Base-by-base conservation (phyloP, 2,797 vertebrate species). In the Vespertilio murinus region DNA sequence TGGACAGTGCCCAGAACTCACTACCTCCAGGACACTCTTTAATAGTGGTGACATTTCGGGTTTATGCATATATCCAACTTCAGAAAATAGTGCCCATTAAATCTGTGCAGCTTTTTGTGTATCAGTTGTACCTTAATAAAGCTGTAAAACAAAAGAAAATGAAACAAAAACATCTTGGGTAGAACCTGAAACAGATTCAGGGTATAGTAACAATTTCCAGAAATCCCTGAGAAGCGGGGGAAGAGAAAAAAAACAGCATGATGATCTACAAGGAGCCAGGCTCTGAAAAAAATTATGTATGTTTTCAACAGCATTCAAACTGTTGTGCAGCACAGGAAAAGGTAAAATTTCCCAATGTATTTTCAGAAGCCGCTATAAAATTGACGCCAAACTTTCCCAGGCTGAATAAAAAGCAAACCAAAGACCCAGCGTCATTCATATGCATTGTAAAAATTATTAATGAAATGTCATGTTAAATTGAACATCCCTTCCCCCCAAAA, bases 341-440 rank as follows among this genome's bases (percentile, higher is more conserved):
- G 67, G 49, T 56, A 28, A 70, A 47, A 9, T 25, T 33, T 78
- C 64, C 38, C 45, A 28, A 17, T 84, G 30, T n/a, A 61, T 77
- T 88, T 64, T 78, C n/a, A 67, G 25, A 81, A 45, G 49, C 3
- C 49, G 65, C 18, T 14, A 33, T 84, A 81, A 61, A 33, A 10
- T 84, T 35, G 22, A 73, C 28, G 54, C 33, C 18, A 77, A 33
- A 42, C 8, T 28, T 74, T 52, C 61, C 12, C 42, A 75, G 33
- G 28, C 45, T 78, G 73, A 92, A 84, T 88, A 79, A 88, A 94
- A 94, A 77, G 23, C 35, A 64, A 64, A 82, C 22, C 49, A 69
- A 65, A 69, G n/a, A 69, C 30, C 30, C 52, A 38, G 18, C 47
- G 38, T 71, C 25, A 54, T 40, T 84, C 10, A 42, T 78, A 59